A percentile compares a stretch with the other conserved stretches of the same genome.
Evolutionary conservation across 2,888 invertebrate genomes (phyloP).

Genomic region (Eilema griseolum): DNA sequence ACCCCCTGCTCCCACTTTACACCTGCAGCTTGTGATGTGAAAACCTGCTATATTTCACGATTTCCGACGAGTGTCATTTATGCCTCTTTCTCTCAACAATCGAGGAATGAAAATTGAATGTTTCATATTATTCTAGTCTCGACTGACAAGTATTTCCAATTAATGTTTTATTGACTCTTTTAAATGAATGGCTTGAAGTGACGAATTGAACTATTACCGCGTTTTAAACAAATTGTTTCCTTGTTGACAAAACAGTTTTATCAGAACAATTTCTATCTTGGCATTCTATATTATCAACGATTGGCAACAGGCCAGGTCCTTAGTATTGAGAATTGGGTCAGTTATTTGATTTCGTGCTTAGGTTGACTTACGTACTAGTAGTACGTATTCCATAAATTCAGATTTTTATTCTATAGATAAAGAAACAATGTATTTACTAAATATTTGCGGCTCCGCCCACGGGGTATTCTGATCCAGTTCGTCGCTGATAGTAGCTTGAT

Average conservation of each 20-base stretch:
- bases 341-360: conserved; percentile 45
- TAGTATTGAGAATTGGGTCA: conserved; percentile 58
- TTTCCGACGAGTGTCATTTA: conserved; percentile 70
- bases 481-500: too few species aligned
- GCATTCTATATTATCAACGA: conserved; percentile 72
- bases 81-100: conserved; percentile 69
- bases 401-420: conserved; percentile 36
- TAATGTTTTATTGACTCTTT: conserved; percentile 35
- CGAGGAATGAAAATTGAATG: conserved; percentile 71
- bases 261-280: conserved; percentile 70
- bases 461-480: too few species aligned
- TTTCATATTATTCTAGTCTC: conserved; percentile 51
- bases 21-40: conserved; percentile 70
- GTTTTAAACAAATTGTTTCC: conserved; percentile 53
- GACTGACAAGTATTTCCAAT: conserved; percentile 36
- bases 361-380: conserved; percentile 46
- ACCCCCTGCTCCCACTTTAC: conserved; percentile 57
- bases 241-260: conserved; percentile 59
- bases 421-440: conserved; percentile 3
- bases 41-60: conserved; percentile 77
- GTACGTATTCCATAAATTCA: conserved; percentile 42
- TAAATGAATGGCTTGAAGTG: conserved; percentile 26
- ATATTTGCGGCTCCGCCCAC: too few species aligned
- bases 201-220: conserved; percentile 32
- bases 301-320: conserved; percentile 73